These are phyloP conservation scores for Tetrapedia diversipes DNA, from an alignment of 2,888 invertebrate species.

Conservation along the genomic window DNA sequence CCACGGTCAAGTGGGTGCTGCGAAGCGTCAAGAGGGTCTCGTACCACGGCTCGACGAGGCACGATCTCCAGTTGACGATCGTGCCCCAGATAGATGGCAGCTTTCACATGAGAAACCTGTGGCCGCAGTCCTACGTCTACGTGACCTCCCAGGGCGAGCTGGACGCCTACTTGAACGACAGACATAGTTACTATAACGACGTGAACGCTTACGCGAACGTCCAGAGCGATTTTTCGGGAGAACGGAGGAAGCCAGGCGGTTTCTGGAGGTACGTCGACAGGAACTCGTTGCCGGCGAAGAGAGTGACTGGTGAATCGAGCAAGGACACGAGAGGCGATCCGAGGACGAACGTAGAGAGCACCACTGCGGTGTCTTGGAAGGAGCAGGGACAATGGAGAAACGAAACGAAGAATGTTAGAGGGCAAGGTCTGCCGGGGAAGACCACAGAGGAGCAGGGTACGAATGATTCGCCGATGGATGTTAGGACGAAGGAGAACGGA, in stretches of 20 bases:
- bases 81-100: conserved; percentile 67
- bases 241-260: conserved; percentile 2
- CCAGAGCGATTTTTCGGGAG: conserved; percentile 35
- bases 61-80: conserved; percentile 74
- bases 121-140: conserved; percentile 67
- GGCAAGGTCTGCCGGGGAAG: not conserved
- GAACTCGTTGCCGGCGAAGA: conserved; percentile 14
- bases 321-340: not conserved
- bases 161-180: conserved; percentile 17
- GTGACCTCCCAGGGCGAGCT: conserved; percentile 53
- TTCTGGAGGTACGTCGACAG: conserved; percentile 32
- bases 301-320: not conserved
- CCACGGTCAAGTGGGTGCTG: conserved; percentile 69
- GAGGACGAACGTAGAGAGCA: not conserved
- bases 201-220: not conserved
- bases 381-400: not conserved
- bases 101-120: conserved; percentile 61
- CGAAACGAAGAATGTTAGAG: not conserved
- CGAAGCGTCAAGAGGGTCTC: conserved; percentile 61
- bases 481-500: not conserved
- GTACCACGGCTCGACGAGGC: conserved; percentile 46
- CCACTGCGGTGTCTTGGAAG: not conserved
- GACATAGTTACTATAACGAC: not conserved
- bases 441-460: not conserved
- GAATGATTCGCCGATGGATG: not conserved